Percentiles rank a stretch among this genome's conserved stretches.
Conservation (phyloP, 2,797 vertebrate species). For the Crenichthys baileyi region DNA sequence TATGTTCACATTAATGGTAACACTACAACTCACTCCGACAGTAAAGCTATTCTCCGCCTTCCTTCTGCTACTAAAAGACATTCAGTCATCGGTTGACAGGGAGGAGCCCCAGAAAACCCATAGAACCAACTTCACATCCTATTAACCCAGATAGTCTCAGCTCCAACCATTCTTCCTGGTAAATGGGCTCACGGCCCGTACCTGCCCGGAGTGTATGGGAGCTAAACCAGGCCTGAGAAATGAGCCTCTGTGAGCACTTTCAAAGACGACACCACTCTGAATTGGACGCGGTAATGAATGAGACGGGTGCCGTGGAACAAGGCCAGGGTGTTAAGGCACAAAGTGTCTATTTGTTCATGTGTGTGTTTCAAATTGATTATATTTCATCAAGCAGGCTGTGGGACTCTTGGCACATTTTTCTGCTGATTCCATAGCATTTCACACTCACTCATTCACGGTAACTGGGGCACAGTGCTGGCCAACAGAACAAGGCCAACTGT, state of each 20-base stretch:
- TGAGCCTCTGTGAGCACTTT: conserved; percentile 59
- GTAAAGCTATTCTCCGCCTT: neutral
- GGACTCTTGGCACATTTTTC: conserved; percentile 51
- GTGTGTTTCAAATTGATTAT: conserved; percentile 22
- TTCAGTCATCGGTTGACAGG: conserved; percentile 19
- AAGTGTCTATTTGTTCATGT: conserved; percentile 28
- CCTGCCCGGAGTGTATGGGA: conserved; percentile 26
- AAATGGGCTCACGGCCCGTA: conserved; percentile 32
- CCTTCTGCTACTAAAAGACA: conserved; percentile 18
- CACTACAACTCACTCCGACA: neutral
- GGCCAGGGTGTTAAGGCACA: conserved; percentile 47
- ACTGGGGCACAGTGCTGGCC: conserved; percentile 58
- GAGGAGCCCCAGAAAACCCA: conserved; percentile 24
- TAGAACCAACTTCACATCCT: conserved; percentile 28
- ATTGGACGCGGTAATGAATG: conserved; percentile 69
- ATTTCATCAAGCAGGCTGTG: conserved; percentile 47
- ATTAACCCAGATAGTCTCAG: conserved; percentile 67
- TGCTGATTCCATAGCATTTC: conserved; percentile 62
- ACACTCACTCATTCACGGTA: conserved; percentile 52
- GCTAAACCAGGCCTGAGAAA: conserved; percentile 43
- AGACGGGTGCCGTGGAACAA: conserved; percentile 56
- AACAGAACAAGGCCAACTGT: conserved; percentile 59
- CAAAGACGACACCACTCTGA: conserved; percentile 41
- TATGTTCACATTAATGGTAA: conserved; percentile 13
- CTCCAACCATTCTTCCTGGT: conserved; percentile 46